Evolutionary conservation across 2,797 vertebrate species (phyloP).

Genomic region (Intellagama lesueurii): DNA sequence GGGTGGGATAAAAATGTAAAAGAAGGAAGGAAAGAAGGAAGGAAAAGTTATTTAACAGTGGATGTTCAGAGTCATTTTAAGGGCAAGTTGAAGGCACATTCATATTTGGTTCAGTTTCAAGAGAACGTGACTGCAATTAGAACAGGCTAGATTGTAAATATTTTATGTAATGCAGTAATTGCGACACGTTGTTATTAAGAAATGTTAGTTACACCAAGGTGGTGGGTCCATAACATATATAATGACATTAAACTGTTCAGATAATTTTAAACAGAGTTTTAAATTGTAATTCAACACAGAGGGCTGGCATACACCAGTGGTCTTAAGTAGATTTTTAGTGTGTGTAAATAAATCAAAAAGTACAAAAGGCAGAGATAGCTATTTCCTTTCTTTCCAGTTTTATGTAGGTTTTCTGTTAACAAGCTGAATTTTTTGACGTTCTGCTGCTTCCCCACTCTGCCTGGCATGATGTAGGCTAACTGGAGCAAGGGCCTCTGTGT

Average conservation of each 20-base stretch:
- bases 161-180: not conserved
- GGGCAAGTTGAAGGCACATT: not conserved
- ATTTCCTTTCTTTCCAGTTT: constrained; percentile 47
- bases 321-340: constrained; percentile 54
- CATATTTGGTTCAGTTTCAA: not conserved
- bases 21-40: too few relatives aligned
- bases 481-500: constrained; percentile 34
- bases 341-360: not conserved
- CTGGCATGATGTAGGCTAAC: constrained; percentile 56
- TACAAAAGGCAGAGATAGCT: constrained; percentile 33
- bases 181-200: constrained; percentile 23
- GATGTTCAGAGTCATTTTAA: constrained; percentile 13
- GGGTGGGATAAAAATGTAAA: too few relatives aligned
- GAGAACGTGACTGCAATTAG: not conserved
- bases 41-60: not conserved
- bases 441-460: constrained; percentile 39
- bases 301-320: constrained; percentile 44
- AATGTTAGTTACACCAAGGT: constrained; percentile 37
- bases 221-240: constrained; percentile 29
- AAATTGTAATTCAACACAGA: not conserved
- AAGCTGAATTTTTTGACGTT: constrained; percentile 43
- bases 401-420: constrained; percentile 46
- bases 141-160: constrained; percentile 4
- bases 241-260: constrained; percentile 39
- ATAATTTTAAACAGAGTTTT: constrained; percentile 46